A percentile compares a stretch with the other conserved stretches of the same genome.
phyloP scores from a whole-genome alignment of 1,140 invertebrate genomes.

The Leptoteleia sp. region DNA sequence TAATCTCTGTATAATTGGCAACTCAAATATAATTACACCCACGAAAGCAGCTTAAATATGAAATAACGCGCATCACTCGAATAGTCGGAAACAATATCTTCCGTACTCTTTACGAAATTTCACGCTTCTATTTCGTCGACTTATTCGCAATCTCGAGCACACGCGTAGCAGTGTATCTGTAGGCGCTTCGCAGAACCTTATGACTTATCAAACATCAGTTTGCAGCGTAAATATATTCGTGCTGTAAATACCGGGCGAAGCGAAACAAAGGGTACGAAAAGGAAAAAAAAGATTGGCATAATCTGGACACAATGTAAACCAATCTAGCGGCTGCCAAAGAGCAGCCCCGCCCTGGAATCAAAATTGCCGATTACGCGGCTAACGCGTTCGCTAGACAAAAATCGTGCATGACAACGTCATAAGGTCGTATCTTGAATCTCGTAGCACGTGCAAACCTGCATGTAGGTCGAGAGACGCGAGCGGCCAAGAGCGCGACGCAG shows the following conservation, averaged over 20 bases:
- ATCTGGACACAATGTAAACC: conserved; percentile 54
- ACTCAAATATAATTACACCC: too few species aligned
- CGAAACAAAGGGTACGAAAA: conserved; percentile 47
- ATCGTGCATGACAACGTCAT: conserved; percentile 58
- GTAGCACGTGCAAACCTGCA: conserved; percentile 43
- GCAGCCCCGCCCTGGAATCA: conserved; percentile 28
- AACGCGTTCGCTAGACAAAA: conserved; percentile 41
- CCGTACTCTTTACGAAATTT: neutral
- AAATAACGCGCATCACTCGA: neutral
- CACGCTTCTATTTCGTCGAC: conserved; percentile 1
- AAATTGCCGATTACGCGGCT: conserved; percentile 53
- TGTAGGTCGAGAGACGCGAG: conserved; percentile 47
- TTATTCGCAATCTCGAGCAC: conserved; percentile 6
- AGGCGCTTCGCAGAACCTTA: conserved; percentile 10
- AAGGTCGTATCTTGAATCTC: conserved; percentile 48
- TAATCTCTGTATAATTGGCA: too few species aligned
- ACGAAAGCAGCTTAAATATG: too few species aligned
- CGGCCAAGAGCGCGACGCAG: conserved; percentile 5
- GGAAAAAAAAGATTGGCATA: conserved; percentile 30
- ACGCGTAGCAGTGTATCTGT: conserved; percentile 2
- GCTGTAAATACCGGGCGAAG: conserved; percentile 18
- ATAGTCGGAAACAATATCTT: neutral
- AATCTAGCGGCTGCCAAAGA: conserved; percentile 39
- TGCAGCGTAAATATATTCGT: conserved; percentile 29
- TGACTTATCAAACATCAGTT: conserved; percentile 47